These are phyloP conservation scores for Tigriopus japonicus DNA, from an alignment of 1,140 invertebrate genomes.

Conservation along the genomic window DNA sequence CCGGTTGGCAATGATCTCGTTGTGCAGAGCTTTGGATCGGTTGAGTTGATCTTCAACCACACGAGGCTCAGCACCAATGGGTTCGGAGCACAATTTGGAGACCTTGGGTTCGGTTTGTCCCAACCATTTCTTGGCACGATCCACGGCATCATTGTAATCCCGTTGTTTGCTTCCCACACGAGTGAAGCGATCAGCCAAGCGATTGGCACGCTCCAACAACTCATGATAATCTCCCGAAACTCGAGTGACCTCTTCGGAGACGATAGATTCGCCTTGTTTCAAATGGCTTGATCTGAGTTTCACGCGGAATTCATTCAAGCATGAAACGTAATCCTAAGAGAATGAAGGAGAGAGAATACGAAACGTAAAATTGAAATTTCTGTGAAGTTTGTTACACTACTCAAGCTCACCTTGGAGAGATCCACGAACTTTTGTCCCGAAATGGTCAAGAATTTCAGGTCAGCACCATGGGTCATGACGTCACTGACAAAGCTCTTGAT, in stretches of 20 bases:
- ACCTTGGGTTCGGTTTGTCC: slow-evolving; percentile 56
- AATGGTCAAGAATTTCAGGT: slow-evolving; percentile 82
- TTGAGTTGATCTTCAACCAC: slow-evolving; percentile 68
- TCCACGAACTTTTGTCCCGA: slow-evolving; percentile 83
- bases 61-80: slow-evolving; percentile 62
- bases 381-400: neutral
- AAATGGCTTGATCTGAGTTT: neutral
- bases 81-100: slow-evolving; percentile 51
- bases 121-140: slow-evolving; percentile 63
- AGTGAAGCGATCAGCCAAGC: slow-evolving; percentile 52
- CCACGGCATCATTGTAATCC: slow-evolving; percentile 60
- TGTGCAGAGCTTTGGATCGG: slow-evolving; percentile 59
- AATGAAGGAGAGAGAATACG: neutral
- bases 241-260: slow-evolving; percentile 8
- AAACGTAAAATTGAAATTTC: neutral
- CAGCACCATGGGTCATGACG: slow-evolving; percentile 82
- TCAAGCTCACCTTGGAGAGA: slow-evolving; percentile 45
- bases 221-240: slow-evolving; percentile 26
- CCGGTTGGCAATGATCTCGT: slow-evolving; percentile 64
- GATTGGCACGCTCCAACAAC: slow-evolving; percentile 54
- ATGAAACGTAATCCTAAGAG: slow-evolving; percentile 8
- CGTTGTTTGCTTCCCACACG: slow-evolving; percentile 52
- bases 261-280: slow-evolving; percentile 1
- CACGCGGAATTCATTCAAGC: slow-evolving; percentile 8
- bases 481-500: slow-evolving; percentile 75